These are phyloP conservation scores for Bungarus multicinctus DNA, from an alignment of 2,113 vertebrate species.

Conservation along the genomic window DNA sequence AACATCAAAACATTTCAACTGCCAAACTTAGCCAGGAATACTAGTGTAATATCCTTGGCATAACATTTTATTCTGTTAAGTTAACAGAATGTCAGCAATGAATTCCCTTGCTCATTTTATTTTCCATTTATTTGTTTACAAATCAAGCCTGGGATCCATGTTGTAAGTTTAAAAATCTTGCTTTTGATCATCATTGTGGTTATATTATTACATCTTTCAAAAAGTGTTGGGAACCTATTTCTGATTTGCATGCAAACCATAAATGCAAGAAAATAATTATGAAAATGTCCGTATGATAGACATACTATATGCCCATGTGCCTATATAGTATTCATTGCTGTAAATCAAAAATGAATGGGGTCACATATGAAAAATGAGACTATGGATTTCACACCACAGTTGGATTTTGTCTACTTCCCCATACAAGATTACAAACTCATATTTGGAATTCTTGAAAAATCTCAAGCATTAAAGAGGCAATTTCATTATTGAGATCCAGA, in stretches of 20 bases:
- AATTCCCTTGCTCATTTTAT: neutral
- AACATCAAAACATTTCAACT: neutral
- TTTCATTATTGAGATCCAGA: neutral
- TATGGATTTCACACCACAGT: neutral
- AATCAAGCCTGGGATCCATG: neutral
- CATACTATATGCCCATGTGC: slow-evolving; percentile 10
- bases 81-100: neutral
- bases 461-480: slow-evolving; percentile 23
- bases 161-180: neutral
- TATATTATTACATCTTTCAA: slow-evolving; percentile 16
- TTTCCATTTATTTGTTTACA: neutral
- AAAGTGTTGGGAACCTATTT: slow-evolving; percentile 51
- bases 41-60: neutral
- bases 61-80: neutral
- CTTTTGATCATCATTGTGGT: slow-evolving; percentile 18
- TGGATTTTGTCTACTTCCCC: neutral
- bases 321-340: slow-evolving; percentile 28
- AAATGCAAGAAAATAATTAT: slow-evolving; percentile 37
- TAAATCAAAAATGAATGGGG: slow-evolving; percentile 31
- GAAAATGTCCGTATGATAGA: slow-evolving; percentile 42
- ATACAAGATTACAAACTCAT: neutral
- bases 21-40: neutral
- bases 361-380: slow-evolving; percentile 43
- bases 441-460: neutral
- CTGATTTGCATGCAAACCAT: slow-evolving; percentile 48